Percentiles rank a stretch among this genome's conserved stretches.
Evolutionary conservation across 2,888 invertebrate genomes (phyloP).

Genomic region (Perizoma flavofasciatum): DNA sequence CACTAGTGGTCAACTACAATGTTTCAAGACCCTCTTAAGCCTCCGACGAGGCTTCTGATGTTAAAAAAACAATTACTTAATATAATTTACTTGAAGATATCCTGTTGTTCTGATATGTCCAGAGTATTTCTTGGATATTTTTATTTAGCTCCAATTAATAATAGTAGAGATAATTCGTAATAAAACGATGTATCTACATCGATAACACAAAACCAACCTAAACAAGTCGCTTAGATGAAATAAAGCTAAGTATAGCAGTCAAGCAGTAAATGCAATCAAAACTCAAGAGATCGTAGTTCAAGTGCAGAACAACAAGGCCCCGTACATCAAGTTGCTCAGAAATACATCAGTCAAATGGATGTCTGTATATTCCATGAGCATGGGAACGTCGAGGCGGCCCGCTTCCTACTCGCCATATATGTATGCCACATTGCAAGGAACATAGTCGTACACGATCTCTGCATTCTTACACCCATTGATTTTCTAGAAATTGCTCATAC

Average conservation of each 20-base stretch:
- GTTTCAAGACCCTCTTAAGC: too few species aligned
- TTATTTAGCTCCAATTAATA: too few species aligned
- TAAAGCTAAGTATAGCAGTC: slow-evolving; percentile 23
- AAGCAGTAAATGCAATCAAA: slow-evolving; percentile 44
- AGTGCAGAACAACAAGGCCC: slow-evolving; percentile 62
- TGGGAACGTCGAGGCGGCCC: slow-evolving; percentile 66
- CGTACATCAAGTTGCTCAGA: slow-evolving; percentile 63
- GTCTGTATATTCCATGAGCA: slow-evolving; percentile 65
- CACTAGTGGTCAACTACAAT: too few species aligned
- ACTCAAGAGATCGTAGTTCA: slow-evolving; percentile 58
- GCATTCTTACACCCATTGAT: slow-evolving; percentile 39
- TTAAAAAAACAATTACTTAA: too few species aligned
- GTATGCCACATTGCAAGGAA: slow-evolving; percentile 52
- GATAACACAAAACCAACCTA: too few species aligned
- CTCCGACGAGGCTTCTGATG: too few species aligned
- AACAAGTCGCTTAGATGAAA: slow-evolving; percentile 18
- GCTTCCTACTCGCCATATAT: slow-evolving; percentile 76
- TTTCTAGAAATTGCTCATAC: slow-evolving; percentile 25
- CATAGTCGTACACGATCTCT: slow-evolving; percentile 44
- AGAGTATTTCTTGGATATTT: too few species aligned
- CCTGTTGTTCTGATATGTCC: too few species aligned
- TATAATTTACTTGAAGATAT: too few species aligned
- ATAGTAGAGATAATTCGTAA: too few species aligned
- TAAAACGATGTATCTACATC: too few species aligned
- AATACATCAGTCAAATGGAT: slow-evolving; percentile 63